Evolutionary conservation across 2,888 invertebrate genomes (phyloP).

Genomic region (Drosophila barbarae): DNA sequence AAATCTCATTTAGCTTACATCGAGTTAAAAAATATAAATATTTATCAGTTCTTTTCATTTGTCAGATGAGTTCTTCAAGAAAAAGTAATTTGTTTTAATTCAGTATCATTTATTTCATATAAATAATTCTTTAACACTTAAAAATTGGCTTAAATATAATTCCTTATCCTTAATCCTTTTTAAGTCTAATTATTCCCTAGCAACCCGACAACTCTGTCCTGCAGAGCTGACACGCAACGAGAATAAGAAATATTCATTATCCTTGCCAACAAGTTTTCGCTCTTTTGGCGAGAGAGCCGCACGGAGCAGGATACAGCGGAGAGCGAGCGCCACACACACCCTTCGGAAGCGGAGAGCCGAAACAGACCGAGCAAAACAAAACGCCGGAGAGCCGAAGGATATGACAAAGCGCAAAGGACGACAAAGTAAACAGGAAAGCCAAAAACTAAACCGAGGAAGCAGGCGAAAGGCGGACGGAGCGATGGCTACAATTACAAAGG

Average conservation of each 20-base stretch:
- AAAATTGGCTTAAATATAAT: neutral
- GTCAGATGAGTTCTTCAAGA: neutral
- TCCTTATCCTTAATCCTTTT: neutral
- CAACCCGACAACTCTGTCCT: constrained; percentile 43
- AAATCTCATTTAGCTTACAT: too few relatives aligned
- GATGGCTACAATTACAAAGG: constrained; percentile 28
- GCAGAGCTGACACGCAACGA: constrained; percentile 18
- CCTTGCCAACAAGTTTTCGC: constrained; percentile 63
- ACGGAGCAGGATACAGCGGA: neutral
- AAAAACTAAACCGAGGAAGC: constrained; percentile 19
- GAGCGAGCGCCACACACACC: constrained; percentile 22
- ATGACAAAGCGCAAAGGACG: constrained; percentile 34
- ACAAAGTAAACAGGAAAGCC: constrained; percentile 51
- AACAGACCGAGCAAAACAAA: constrained; percentile 71
- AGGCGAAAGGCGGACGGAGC: constrained; percentile 13
- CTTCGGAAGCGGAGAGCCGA: constrained; percentile 6
- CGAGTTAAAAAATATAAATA: neutral
- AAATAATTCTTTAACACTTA: neutral
- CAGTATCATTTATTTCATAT: neutral
- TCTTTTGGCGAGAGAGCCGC: constrained; percentile 36
- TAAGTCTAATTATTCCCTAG: neutral
- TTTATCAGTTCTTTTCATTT: neutral
- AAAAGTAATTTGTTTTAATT: neutral
- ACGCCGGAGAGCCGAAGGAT: constrained; percentile 40
- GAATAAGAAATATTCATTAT: constrained; percentile 43